Evolutionary conservation across 2,888 invertebrate genomes (phyloP).

Genomic region (Scaeva pyrastri): DNA sequence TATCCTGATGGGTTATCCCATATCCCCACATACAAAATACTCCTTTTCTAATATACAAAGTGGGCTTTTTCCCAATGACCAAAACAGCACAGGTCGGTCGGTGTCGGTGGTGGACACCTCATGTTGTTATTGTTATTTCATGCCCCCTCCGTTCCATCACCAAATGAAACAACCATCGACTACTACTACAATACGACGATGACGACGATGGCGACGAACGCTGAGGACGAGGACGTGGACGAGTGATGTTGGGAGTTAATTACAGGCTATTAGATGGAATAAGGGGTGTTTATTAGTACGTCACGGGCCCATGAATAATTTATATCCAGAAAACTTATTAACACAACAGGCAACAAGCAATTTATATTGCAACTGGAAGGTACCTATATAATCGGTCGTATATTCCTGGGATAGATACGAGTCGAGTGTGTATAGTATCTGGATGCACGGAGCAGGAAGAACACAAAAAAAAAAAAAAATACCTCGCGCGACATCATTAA

Average conservation of each 20-base stretch:
- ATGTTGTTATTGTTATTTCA: constrained; percentile 74
- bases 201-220: background rate
- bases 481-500: constrained; percentile 69
- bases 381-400: background rate
- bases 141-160: constrained; percentile 21
- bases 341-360: constrained; percentile 74
- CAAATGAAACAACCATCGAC: background rate
- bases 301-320: constrained; percentile 77
- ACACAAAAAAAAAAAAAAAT: constrained; percentile 21
- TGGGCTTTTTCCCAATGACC: constrained; percentile 41
- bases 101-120: constrained; percentile 57
- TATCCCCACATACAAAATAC: background rate
- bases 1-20: constrained; percentile 3
- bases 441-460: constrained; percentile 14
- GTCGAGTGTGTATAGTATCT: no score
- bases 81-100: no score
- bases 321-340: constrained; percentile 73
- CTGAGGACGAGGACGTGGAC: background rate
- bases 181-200: background rate
- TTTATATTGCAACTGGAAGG: constrained; percentile 40
- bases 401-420: background rate
- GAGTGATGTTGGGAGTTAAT: constrained; percentile 76
- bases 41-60: constrained; percentile 8
- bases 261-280: constrained; percentile 77
- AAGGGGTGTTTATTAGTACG: constrained; percentile 78